A percentile compares a stretch with the other conserved stretches of the same genome.
Evolutionary conservation across 2,113 vertebrate species (phyloP).

Genomic region (Ascaphus truei): DNA sequence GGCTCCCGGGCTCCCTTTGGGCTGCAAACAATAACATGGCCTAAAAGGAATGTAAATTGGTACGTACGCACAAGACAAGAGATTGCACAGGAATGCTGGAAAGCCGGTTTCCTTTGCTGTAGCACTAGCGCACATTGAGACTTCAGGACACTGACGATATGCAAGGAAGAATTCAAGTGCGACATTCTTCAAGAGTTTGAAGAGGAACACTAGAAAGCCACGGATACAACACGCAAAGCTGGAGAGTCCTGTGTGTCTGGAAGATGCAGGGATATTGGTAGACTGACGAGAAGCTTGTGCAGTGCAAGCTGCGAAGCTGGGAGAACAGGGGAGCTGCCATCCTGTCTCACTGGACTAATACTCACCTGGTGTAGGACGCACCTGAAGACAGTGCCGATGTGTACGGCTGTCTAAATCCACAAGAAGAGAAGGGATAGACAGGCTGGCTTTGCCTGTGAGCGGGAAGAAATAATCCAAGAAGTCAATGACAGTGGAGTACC

Average conservation of each 20-base stretch:
- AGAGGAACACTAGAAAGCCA: background rate
- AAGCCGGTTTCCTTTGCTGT: background rate
- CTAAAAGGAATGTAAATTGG: too few relatives aligned
- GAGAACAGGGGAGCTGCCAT: constrained; percentile 48
- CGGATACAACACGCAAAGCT: background rate
- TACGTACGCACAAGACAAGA: too few relatives aligned
- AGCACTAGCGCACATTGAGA: background rate
- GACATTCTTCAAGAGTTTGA: background rate
- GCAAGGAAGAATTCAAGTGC: too few relatives aligned
- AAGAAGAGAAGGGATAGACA: constrained; percentile 94
- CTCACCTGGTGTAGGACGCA: constrained; percentile 95
- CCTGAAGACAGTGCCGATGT: constrained; percentile 81
- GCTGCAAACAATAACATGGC: too few relatives aligned
- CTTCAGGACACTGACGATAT: too few relatives aligned
- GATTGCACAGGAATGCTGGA: constrained; percentile 5
- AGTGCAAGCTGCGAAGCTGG: constrained; percentile 59
- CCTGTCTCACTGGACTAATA: constrained; percentile 58
- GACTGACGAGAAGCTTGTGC: constrained; percentile 55
- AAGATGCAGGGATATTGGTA: background rate
- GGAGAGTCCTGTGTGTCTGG: background rate
- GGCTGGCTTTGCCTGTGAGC: constrained; percentile 94
- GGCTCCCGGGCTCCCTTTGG: too few relatives aligned
- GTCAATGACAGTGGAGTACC: too few relatives aligned
- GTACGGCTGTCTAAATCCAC: constrained; percentile 95
- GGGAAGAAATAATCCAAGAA: constrained; percentile 63